Evolutionary conservation across 2,113 vertebrate genomes (phyloP).

Genomic region (Lycaon pictus): DNA sequence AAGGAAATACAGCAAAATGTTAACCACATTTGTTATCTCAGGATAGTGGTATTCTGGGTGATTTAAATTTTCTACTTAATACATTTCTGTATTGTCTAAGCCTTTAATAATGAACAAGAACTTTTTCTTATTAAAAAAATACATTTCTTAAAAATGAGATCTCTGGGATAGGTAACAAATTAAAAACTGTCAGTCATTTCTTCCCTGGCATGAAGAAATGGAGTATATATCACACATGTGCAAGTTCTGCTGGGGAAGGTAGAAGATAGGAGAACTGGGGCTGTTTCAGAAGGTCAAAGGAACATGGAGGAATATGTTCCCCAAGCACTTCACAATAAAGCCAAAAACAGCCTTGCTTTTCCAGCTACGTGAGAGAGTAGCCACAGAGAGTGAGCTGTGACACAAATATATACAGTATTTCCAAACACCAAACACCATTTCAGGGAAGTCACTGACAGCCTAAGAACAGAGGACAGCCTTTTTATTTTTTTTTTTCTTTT

Average conservation of each 20-base stretch:
- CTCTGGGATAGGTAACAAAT: conserved; percentile 9
- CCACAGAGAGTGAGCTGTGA: neutral
- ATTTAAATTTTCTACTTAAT: conserved; percentile 59
- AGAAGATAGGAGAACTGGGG: neutral
- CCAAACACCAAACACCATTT: conserved; percentile 12
- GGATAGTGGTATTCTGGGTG: neutral
- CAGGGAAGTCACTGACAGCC: neutral
- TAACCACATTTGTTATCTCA: neutral
- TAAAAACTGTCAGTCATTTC: neutral
- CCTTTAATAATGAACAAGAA: conserved; percentile 40
- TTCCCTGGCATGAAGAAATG: neutral
- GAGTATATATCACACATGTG: neutral
- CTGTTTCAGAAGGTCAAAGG: neutral
- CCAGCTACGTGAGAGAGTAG: neutral
- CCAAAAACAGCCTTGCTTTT: neutral
- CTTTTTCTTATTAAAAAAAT: conserved; percentile 49
- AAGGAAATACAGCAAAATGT: conserved; percentile 48
- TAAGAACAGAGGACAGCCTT: neutral
- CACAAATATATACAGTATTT: neutral
- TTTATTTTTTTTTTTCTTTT: neutral
- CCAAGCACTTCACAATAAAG: too few species aligned
- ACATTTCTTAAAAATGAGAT: conserved; percentile 12
- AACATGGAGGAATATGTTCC: neutral
- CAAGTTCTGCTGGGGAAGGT: neutral
- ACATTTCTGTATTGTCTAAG: conserved; percentile 40